phyloP scores from a whole-genome alignment of 2,113 vertebrate species.

The Rhinolophus sinicus region DNA sequence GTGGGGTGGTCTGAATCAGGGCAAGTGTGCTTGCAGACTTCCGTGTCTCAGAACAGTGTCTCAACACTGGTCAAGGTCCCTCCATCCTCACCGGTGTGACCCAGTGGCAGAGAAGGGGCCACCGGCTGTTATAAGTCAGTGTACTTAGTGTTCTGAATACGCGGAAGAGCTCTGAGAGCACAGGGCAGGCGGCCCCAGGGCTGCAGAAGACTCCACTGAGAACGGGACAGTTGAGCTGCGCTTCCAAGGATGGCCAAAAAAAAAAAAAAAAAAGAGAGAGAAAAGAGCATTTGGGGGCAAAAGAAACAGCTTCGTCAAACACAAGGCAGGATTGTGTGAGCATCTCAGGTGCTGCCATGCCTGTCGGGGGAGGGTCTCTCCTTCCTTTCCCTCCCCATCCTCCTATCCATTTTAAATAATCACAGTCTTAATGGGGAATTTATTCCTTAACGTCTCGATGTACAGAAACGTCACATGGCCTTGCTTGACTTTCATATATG shows the following conservation, averaged over 20 bases:
- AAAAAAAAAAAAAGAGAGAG: background rate
- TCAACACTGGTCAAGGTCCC: background rate
- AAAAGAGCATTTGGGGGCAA: background rate
- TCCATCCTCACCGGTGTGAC: background rate
- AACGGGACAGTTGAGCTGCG: background rate
- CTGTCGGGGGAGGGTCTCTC: background rate
- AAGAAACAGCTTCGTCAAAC: background rate
- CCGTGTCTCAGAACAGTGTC: background rate
- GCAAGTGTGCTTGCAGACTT: background rate
- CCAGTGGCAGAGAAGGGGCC: background rate
- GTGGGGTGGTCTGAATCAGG: background rate
- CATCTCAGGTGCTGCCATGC: background rate
- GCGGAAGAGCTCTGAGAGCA: background rate
- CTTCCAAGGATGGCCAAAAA: background rate
- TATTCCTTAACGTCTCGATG: background rate
- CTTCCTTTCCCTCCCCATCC: background rate
- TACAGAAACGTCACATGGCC: background rate
- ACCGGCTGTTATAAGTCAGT: no score
- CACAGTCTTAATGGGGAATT: background rate
- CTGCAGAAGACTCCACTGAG: background rate
- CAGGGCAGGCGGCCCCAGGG: background rate
- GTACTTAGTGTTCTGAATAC: background rate
- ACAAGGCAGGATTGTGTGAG: background rate
- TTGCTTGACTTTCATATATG: background rate
- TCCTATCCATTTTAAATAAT: background rate